Evolutionary conservation across 2,797 vertebrate genomes (phyloP).

Genomic region (Okamejei kenojei): DNA sequence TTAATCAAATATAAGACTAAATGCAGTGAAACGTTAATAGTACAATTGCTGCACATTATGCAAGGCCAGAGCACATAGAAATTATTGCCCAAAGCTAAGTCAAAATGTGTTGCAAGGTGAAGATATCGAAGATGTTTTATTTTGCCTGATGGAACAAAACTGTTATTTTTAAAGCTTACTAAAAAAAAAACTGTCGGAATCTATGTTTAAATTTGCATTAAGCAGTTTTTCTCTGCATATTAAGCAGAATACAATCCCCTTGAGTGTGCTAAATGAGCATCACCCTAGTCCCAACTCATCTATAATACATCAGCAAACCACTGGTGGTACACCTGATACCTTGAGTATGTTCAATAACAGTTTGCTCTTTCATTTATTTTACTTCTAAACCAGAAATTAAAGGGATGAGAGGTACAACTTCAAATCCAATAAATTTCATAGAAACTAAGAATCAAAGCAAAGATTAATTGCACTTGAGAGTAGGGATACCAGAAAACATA

Average conservation of each 20-base stretch:
- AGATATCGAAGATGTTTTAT: conserved; percentile 1
- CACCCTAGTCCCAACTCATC: neutral
- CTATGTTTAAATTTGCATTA: conserved; percentile 37
- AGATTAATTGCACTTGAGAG: neutral
- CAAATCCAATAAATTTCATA: neutral
- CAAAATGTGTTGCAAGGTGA: conserved; percentile 15
- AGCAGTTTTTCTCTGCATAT: conserved; percentile 27
- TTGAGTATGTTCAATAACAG: neutral
- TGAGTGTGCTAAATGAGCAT: conserved; percentile 17
- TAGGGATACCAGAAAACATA: neutral
- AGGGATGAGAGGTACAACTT: neutral
- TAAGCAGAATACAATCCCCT: conserved; percentile 1
- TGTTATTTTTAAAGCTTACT: neutral
- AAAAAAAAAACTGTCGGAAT: neutral
- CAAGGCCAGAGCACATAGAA: neutral
- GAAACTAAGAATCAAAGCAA: conserved; percentile 13
- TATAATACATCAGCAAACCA: conserved; percentile 29
- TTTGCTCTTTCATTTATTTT: neutral
- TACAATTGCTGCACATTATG: neutral
- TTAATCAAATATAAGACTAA: neutral
- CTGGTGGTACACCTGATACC: neutral
- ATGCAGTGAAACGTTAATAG: neutral
- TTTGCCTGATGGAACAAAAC: neutral
- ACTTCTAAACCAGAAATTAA: neutral
- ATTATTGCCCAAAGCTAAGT: neutral